Evolutionary conservation across 1,140 invertebrate genomes (phyloP), one percentile per base, ranked within the genome.

Genomic region (Calephelis virginiensis): DNA sequence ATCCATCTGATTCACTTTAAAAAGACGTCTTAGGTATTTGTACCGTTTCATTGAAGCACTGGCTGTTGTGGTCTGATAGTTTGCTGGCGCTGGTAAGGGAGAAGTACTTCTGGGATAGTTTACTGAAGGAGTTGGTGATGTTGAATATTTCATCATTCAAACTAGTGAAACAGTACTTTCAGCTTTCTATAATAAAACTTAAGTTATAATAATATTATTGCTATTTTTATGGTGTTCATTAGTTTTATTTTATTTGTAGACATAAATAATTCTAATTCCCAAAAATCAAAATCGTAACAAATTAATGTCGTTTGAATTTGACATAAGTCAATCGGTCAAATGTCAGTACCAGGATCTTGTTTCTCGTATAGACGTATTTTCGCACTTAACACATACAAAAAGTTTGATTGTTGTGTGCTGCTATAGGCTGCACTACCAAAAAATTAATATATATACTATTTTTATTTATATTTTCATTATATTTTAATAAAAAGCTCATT

Each of bases 1-100:
- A 90, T 99, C 99, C 99, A 99, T 99, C 92, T 99, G 98, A 81
- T 97, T 94, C 83, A 98, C 98, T 91, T 98, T 97, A 37, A 99
- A 93, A 47, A 99, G 89, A 78, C 98, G 94, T 75, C 97, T 92
- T 47, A 99, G 90, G 90, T 98, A 99, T 93, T 98, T 98, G 82
- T 97, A 97, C 75, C 97, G 93, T 92, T 99, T 99, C 6, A 96
- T 96, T 60, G 97, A 95, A 53, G 97, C 97, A 67, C 95, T 95
- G 80, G 96, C 95, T 75, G 95, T 96, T 74, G 95, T 94, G 60
- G 93, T 93, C 76, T 94, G 91, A 73, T 94, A 92, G 71, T 93
- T 93, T 8, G 91, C 92, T 43, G 94, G 93, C 0, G 92, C 91
- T 46, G 94, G 94, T 40, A 94, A 71, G 0, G 92, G 92, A 69